phyloP scores from a whole-genome alignment of 2,888 invertebrate genomes.

The Acrocyrtus sp. region DNA sequence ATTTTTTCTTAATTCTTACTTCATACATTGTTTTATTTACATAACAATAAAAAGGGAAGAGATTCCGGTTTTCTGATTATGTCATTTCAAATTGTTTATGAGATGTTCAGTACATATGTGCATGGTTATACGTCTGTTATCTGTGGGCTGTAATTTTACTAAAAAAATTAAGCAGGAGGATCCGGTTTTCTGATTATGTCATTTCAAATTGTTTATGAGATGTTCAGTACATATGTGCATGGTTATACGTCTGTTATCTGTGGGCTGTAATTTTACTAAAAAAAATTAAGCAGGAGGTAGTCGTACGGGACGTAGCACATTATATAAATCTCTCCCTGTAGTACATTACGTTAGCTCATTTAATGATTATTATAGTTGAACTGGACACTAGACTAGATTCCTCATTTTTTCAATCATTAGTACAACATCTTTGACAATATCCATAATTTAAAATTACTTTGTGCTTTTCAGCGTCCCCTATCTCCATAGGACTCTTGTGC shows the following conservation, averaged over 20 bases:
- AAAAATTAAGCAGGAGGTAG: not conserved
- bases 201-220: not conserved
- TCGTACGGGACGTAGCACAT: not conserved
- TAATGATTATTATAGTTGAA: not conserved
- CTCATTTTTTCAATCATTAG: not conserved
- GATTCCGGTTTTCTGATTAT: slow-evolving; percentile 27
- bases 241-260: not conserved
- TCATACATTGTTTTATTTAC: slow-evolving; percentile 20
- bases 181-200: slow-evolving; percentile 29
- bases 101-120: no score
- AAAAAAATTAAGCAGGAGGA: not conserved
- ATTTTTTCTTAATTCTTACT: slow-evolving; percentile 6
- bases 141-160: not conserved
- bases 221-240: no score
- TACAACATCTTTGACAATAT: no score
- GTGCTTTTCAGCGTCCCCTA: no score
- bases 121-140: no score
- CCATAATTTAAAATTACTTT: no score
- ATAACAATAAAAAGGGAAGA: slow-evolving; percentile 28
- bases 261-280: not conserved
- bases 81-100: slow-evolving; percentile 8
- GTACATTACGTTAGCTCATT: not conserved
- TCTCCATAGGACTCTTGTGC: no score
- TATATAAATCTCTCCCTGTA: not conserved
- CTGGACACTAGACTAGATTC: not conserved